These are phyloP conservation scores for Holacanthella duospinosa DNA, from an alignment of 2,888 invertebrate species.

Conservation along the genomic window DNA sequence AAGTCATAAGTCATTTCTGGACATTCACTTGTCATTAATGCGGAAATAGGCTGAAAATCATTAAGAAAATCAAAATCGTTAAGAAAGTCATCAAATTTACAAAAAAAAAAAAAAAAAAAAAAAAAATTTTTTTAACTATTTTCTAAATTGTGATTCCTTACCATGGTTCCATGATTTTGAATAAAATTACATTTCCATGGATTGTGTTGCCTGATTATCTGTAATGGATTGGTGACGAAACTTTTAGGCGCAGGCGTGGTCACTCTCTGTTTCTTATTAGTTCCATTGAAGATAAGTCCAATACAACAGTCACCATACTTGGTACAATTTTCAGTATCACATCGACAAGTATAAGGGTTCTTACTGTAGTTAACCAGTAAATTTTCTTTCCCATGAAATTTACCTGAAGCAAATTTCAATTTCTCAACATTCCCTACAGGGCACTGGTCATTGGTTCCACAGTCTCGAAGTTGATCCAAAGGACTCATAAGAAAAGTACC, in stretches of 20 bases:
- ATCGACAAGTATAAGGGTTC: conserved; percentile 21
- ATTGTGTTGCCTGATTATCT: not conserved
- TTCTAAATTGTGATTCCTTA: not conserved
- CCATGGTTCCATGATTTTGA: conserved; percentile 16
- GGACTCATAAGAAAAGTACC: too few relatives aligned
- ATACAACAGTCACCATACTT: conserved; percentile 31
- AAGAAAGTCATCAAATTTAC: too few relatives aligned
- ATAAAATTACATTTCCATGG: conserved; percentile 23
- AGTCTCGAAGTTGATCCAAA: not conserved
- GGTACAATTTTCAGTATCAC: conserved; percentile 19
- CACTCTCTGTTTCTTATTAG: too few relatives aligned
- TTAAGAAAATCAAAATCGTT: not conserved
- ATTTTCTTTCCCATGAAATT: not conserved
- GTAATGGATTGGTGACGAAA: not conserved
- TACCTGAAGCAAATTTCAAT: not conserved
- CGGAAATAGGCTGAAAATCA: conserved; percentile 8
- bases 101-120: too few relatives aligned
- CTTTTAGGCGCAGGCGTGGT: not conserved
- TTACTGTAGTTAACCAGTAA: not conserved
- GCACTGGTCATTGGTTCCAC: not conserved
- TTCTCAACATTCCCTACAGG: not conserved
- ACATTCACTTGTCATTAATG: conserved; percentile 29
- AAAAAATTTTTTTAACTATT: too few relatives aligned
- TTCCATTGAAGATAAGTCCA: not conserved
- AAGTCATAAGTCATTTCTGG: conserved; percentile 5